phyloP scores from a whole-genome alignment of 1,140 invertebrate genomes.

The Heliconius himera region DNA sequence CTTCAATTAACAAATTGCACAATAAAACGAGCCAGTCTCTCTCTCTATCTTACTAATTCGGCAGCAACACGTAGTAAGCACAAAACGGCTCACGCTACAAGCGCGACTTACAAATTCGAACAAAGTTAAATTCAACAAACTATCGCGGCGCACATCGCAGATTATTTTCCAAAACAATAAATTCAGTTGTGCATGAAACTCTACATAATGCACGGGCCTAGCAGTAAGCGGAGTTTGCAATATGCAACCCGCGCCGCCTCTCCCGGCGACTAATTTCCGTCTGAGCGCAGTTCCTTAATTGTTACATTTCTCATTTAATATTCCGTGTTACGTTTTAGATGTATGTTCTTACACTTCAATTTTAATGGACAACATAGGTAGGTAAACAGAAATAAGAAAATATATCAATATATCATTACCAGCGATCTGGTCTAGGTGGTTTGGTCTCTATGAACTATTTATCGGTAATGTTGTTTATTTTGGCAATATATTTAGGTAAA shows the following conservation, averaged over 20 bases:
- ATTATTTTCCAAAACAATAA: constrained; percentile 41
- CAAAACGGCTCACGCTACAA: constrained; percentile 1
- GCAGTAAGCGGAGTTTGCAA: constrained; percentile 43
- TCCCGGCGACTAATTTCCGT: constrained; percentile 72
- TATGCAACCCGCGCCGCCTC: constrained; percentile 47
- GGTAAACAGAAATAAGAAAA: not conserved
- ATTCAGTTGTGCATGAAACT: constrained; percentile 31
- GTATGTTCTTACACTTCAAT: constrained; percentile 10
- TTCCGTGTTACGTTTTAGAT: constrained; percentile 44
- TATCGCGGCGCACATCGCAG: constrained; percentile 21
- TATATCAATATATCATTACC: not conserved
- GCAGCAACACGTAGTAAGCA: not conserved
- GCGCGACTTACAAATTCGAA: constrained; percentile 12
- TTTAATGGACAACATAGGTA: not conserved
- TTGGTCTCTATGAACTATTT: not conserved
- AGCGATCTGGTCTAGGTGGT: too few species aligned
- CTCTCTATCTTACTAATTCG: constrained; percentile 1
- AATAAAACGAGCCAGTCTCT: not conserved
- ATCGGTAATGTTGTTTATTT: too few species aligned
- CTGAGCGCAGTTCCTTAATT: constrained; percentile 56
- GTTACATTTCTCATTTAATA: constrained; percentile 58
- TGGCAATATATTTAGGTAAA: too few species aligned
- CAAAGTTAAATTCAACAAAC: constrained; percentile 28
- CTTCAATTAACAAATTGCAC: not conserved
- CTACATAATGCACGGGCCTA: constrained; percentile 33